phyloP scores from a whole-genome alignment of 1,140 invertebrate species.

The Aphidius gifuensis region DNA sequence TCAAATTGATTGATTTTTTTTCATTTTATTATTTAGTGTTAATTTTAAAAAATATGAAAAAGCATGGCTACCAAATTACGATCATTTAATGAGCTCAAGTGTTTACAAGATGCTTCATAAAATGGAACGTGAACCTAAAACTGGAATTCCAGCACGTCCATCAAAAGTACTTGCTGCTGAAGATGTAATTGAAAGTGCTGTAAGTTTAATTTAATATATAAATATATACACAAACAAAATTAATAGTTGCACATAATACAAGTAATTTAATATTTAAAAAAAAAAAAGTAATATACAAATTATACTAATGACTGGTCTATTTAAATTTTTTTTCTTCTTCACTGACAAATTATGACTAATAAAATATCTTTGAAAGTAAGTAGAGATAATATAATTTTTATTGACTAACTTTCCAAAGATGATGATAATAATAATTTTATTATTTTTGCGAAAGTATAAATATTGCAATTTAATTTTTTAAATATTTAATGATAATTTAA shows the following conservation, averaged over 20 bases:
- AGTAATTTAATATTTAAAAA: background rate
- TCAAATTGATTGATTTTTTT: background rate
- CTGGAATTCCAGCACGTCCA: conserved; percentile 63
- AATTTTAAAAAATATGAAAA: conserved; percentile 79
- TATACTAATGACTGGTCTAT: background rate
- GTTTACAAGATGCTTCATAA: conserved; percentile 73
- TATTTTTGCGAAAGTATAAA: no score
- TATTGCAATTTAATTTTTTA: no score
- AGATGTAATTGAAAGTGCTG: conserved; percentile 56
- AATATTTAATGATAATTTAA: no score
- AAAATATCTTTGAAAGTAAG: no score
- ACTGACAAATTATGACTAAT: no score
- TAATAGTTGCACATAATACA: no score
- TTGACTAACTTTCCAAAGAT: no score
- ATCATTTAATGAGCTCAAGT: conserved; percentile 69
- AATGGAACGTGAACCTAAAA: conserved; percentile 63
- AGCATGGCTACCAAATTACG: conserved; percentile 60
- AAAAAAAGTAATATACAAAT: background rate
- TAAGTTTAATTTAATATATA: conserved; percentile 29
- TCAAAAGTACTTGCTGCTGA: conserved; percentile 65
- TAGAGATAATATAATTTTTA: no score
- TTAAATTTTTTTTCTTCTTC: no score
- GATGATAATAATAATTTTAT: no score
- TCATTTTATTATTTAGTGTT: conserved; percentile 51
- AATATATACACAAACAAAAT: background rate